Base-by-base conservation (phyloP, 2,797 vertebrate species). In the Microcaecilia unicolor region DNA sequence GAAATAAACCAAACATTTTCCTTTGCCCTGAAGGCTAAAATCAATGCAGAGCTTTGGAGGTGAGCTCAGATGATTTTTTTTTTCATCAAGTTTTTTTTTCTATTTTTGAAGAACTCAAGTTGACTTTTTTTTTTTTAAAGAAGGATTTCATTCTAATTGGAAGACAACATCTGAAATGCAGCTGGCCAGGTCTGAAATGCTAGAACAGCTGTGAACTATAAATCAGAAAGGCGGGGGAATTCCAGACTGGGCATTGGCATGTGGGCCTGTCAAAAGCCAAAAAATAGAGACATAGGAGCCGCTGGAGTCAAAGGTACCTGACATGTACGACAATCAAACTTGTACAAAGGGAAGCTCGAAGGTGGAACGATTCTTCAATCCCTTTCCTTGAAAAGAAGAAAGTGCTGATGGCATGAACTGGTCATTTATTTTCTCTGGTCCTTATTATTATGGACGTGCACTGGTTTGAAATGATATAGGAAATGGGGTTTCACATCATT, bases 1-100 rank as follows among this genome's bases (percentile, higher is more conserved):
- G 30, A 90, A 91, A 92, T 84, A 91, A 90, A 81, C 81, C 84
- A 93, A 96, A 95, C 86, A 92, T 94, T 94, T 93, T 89, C 80
- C 80, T 93, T 92, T 89, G 84, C 79, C 71, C 81, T 62, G 68
- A 76, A 81, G 74, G 47, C 64, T 62, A 55, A 50, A 82, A 95
- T 97, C 92, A 91, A 94, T 97, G 74, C 56, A 50, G 67, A 74
- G 85, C 78, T 79, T 83, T 81, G 82, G 48, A 57, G 40, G 51
- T 82, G 86, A 86, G 93, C 89, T 84, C 82, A 86, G 85, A 91
- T 89, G 61, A 85, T 80, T 87, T 84, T 85, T 80, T 87, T 84
- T 85, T 81, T 83, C 83, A 86, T 76, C 72, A 70, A 67, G 67
- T 54, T 69, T 65, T 3, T 44, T 43, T 48, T 58, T 44, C 28